These are phyloP conservation scores for Alethe diademata DNA, from an alignment of 2,113 vertebrate species.

Conservation along the genomic window DNA sequence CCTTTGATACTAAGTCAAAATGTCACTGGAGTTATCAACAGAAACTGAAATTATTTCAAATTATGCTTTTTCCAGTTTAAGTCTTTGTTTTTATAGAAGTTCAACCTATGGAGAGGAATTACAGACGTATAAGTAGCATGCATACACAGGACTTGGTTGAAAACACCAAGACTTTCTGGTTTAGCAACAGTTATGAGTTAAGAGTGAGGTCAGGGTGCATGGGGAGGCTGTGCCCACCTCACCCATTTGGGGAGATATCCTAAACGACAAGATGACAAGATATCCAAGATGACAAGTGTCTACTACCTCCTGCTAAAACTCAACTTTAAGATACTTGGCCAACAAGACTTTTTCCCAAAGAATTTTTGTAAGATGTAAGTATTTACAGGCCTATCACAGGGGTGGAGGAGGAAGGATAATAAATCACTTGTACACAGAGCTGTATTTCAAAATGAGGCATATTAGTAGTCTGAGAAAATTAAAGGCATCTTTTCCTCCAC, in stretches of 20 bases:
- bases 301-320: not conserved
- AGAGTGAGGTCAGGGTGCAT: not conserved
- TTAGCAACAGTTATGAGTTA: not conserved
- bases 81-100: not conserved
- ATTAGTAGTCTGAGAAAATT: not conserved
- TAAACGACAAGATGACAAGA: not conserved
- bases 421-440: not conserved
- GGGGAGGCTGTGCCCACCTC: not conserved
- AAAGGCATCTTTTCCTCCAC: not conserved
- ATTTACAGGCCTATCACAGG: not conserved
- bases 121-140: fast-evolving
- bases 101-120: not conserved
- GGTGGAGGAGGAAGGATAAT: too few species aligned
- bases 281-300: not conserved
- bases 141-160: not conserved
- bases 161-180: not conserved
- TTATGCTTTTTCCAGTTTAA: not conserved
- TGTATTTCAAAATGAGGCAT: not conserved
- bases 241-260: not conserved
- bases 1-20: not conserved
- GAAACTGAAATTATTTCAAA: not conserved
- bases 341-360: not conserved
- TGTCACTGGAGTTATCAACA: not conserved
- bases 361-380: not conserved
- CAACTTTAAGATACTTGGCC: not conserved